Evolutionary conservation across 2,113 vertebrate species (phyloP).

Genomic region (Trachemys scripta): DNA sequence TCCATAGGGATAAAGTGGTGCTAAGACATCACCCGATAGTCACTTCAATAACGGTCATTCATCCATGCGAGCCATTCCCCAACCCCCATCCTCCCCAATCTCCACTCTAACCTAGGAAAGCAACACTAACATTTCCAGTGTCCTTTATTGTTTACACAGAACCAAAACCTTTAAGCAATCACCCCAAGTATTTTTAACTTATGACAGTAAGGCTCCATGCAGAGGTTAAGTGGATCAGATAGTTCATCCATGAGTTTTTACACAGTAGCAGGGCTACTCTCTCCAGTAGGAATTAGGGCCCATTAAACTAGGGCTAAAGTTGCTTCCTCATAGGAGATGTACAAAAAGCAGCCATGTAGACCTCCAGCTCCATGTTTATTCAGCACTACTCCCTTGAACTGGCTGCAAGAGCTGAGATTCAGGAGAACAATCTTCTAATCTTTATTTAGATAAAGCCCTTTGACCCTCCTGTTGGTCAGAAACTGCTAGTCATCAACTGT

Average conservation of each 20-base stretch:
- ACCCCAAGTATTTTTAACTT: not conserved
- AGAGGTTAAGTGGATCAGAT: too few relatives aligned
- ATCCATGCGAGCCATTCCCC: not conserved
- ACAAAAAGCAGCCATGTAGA: not conserved
- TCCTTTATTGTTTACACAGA: not conserved
- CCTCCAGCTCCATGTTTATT: not conserved
- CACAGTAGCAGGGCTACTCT: not conserved
- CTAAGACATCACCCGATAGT: not conserved
- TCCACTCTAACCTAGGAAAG: not conserved
- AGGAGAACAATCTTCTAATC: not conserved
- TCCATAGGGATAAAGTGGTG: not conserved
- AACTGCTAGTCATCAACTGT: not conserved
- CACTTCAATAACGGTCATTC: not conserved
- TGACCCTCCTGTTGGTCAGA: not conserved
- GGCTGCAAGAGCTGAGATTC: accelerated
- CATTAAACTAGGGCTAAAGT: not conserved
- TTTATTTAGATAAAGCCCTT: not conserved
- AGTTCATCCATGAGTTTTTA: too few relatives aligned
- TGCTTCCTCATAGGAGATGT: accelerated
- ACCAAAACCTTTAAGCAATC: not conserved
- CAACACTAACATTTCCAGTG: not conserved
- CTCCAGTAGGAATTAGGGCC: not conserved
- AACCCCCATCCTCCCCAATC: not conserved
- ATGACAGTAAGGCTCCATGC: not conserved
- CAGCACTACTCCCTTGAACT: not conserved